Percentiles rank a stretch among this genome's conserved stretches.
These are phyloP conservation scores for Cosmia pyralina DNA, from an alignment of 2,888 invertebrate species.

Conservation along the genomic window DNA sequence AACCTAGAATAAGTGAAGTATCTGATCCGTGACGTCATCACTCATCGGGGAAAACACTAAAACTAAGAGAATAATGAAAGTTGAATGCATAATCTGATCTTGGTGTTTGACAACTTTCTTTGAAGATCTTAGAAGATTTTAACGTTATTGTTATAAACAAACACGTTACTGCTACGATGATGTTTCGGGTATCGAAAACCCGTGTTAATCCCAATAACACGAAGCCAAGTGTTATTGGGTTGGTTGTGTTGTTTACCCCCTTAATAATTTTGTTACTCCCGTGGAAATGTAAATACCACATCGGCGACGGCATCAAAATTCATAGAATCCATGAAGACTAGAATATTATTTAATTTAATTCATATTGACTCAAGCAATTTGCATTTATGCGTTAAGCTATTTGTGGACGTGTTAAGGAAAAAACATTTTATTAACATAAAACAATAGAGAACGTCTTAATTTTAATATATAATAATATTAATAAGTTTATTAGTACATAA, in stretches of 20 bases:
- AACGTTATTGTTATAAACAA: not conserved
- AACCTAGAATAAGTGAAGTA: slow-evolving; percentile 40
- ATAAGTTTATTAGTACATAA: too few species aligned
- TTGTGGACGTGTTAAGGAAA: not conserved
- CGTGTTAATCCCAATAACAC: too few species aligned
- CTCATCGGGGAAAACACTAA: slow-evolving; percentile 31
- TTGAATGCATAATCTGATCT: slow-evolving; percentile 19
- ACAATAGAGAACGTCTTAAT: too few species aligned
- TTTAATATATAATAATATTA: too few species aligned
- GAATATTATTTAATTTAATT: not conserved
- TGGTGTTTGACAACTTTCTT: slow-evolving; percentile 33
- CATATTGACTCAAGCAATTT: not conserved
- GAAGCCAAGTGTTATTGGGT: too few species aligned
- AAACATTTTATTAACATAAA: not conserved
- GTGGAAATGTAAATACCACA: not conserved
- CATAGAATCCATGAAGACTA: not conserved
- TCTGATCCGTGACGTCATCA: slow-evolving; percentile 46
- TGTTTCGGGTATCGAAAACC: too few species aligned
- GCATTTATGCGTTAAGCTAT: not conserved
- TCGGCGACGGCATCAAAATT: not conserved
- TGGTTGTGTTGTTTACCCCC: too few species aligned
- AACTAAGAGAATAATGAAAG: slow-evolving; percentile 37
- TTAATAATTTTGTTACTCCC: not conserved
- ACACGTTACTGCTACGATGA: too few species aligned
- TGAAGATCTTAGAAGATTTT: not conserved